These are phyloP conservation scores for Ptycholaimellus sp. DNA, from an alignment of 2,888 invertebrate genomes.

Conservation along the genomic window DNA sequence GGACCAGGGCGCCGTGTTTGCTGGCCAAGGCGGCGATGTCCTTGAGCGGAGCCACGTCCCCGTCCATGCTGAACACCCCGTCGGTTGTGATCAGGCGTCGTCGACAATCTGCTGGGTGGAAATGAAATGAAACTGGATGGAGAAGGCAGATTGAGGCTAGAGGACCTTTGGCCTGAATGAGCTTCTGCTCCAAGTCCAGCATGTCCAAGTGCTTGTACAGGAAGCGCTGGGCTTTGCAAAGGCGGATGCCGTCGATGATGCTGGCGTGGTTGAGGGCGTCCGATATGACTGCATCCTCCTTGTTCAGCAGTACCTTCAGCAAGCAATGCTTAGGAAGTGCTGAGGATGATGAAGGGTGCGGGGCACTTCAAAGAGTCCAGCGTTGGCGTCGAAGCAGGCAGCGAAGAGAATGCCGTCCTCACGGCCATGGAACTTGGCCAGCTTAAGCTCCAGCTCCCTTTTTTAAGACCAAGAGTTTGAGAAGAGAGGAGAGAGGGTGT, in stretches of 20 bases:
- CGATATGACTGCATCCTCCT: constrained; percentile 60
- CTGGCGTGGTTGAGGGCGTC: constrained; percentile 76
- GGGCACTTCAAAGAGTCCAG: constrained; percentile 56
- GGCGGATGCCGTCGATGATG: constrained; percentile 66
- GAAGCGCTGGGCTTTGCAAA: constrained; percentile 60
- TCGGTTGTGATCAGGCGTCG: constrained; percentile 60
- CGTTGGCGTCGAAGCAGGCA: constrained; percentile 75
- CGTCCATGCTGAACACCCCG: constrained; percentile 84
- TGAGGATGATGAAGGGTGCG: too few relatives aligned
- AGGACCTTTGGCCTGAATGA: constrained; percentile 40
- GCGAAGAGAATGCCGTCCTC: constrained; percentile 68
- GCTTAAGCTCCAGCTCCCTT: constrained; percentile 44
- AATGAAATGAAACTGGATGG: too few relatives aligned
- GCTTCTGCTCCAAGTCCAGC: constrained; percentile 46
- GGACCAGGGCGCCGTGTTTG: constrained; percentile 42
- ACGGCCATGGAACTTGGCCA: constrained; percentile 52
- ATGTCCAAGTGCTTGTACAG: constrained; percentile 61
- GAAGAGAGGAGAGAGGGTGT: too few relatives aligned
- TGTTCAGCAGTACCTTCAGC: too few relatives aligned
- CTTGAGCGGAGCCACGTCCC: constrained; percentile 54
- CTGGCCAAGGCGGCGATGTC: constrained; percentile 48
- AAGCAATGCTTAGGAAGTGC: too few relatives aligned
- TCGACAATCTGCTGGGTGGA: constrained; percentile 33
- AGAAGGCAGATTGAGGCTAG: too few relatives aligned
- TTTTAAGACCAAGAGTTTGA: too few relatives aligned